Conservation (phyloP, 2,888 invertebrate genomes). For the Agriopis marginaria region DNA sequence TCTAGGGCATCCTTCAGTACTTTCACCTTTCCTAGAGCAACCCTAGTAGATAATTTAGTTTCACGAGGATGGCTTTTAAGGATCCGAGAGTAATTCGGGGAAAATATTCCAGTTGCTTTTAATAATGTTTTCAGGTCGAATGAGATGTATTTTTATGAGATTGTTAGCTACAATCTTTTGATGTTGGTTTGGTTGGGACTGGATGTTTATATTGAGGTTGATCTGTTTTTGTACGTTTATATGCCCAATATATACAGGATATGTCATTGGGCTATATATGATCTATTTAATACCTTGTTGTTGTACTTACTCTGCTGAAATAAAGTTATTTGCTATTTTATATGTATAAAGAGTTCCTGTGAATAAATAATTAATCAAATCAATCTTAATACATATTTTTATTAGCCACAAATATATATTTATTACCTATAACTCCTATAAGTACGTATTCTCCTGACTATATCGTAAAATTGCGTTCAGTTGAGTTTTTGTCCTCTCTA, state of each 20-base stretch:
- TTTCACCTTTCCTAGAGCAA: constrained; percentile 66
- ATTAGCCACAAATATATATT: neutral
- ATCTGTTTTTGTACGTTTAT: constrained; percentile 3
- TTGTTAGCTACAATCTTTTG: neutral
- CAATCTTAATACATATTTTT: neutral
- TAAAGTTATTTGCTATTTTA: neutral
- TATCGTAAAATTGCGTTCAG: neutral
- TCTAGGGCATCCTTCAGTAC: constrained; percentile 71
- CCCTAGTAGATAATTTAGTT: constrained; percentile 37
- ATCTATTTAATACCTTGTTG: neutral
- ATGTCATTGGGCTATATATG: neutral
- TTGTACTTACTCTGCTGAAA: neutral
- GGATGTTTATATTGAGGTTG: constrained; percentile 9
- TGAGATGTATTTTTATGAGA: neutral
- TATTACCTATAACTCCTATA: too few relatives aligned
- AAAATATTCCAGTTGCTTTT: constrained; percentile 20
- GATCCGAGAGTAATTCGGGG: constrained; percentile 15
- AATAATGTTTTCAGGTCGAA: constrained; percentile 22
- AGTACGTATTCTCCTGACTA: too few relatives aligned
- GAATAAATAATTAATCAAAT: neutral
- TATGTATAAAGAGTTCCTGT: neutral
- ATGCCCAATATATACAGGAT: neutral
- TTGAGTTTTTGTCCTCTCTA: neutral
- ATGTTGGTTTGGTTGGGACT: constrained; percentile 5
- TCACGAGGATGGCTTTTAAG: constrained; percentile 26